Conservation (phyloP, 1,140 invertebrate genomes). For the Himalopsyche phryganea region DNA sequence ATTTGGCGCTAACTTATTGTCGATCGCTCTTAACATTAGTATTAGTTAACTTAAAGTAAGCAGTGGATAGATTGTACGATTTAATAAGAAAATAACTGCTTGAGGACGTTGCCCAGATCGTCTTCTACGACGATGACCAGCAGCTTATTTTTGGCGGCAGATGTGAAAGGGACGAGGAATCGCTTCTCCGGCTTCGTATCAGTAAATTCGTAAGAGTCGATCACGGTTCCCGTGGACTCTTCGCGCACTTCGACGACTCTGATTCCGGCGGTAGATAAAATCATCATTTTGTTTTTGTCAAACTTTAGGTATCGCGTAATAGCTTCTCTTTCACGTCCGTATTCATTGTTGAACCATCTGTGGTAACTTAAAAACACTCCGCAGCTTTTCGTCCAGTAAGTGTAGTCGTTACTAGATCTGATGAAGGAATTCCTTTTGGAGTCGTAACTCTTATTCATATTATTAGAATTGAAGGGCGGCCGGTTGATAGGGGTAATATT, state of each 20-base stretch:
- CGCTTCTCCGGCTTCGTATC: slow-evolving; percentile 53
- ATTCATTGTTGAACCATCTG: slow-evolving; percentile 55
- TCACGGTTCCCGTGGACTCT: slow-evolving; percentile 57
- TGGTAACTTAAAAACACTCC: slow-evolving; percentile 65
- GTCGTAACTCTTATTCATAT: slow-evolving; percentile 43
- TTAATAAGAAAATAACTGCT: slow-evolving; percentile 52
- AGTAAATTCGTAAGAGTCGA: slow-evolving; percentile 65
- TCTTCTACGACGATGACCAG: slow-evolving; percentile 55
- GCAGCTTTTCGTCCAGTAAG: slow-evolving; percentile 66
- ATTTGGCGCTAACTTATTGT: slow-evolving; percentile 31
- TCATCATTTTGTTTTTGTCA: slow-evolving; percentile 56
- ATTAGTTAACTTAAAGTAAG: slow-evolving; percentile 24
- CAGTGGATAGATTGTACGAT: slow-evolving; percentile 8
- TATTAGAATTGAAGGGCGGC: slow-evolving; percentile 46
- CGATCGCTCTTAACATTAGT: slow-evolving; percentile 30
- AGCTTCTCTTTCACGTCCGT: slow-evolving; percentile 51
- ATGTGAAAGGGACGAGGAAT: slow-evolving; percentile 55
- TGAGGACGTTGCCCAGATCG: slow-evolving; percentile 55
- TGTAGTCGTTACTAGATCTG: slow-evolving; percentile 50
- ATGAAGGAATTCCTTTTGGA: slow-evolving; percentile 49
- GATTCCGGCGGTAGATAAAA: slow-evolving; percentile 63
- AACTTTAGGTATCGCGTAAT: slow-evolving; percentile 54
- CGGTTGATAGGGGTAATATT: slow-evolving; percentile 52
- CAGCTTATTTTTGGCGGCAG: slow-evolving; percentile 47
- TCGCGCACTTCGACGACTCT: slow-evolving; percentile 67